A percentile compares a stretch with the other conserved stretches of the same genome.
Evolutionary conservation across 2,888 invertebrate species (phyloP).

Genomic region (Drosophila diplacantha): DNA sequence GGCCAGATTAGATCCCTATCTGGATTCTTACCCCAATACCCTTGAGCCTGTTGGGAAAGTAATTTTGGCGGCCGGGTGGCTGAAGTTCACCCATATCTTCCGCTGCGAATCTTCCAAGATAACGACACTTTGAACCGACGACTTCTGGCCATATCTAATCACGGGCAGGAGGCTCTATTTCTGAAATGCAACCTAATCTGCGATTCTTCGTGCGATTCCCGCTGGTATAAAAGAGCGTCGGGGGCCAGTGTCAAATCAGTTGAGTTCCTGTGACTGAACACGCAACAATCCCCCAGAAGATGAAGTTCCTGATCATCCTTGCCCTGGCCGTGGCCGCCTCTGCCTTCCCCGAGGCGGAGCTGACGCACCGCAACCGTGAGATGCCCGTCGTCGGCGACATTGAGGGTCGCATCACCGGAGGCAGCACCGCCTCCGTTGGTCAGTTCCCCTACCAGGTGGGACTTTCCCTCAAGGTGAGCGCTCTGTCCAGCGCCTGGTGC

Average conservation of each 20-base stretch:
- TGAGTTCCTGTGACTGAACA: constrained; percentile 49
- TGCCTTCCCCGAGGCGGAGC: constrained; percentile 52
- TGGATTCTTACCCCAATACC: constrained; percentile 4
- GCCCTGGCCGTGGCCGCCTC: constrained; percentile 59
- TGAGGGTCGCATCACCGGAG: constrained; percentile 59
- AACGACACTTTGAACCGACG: constrained; percentile 4
- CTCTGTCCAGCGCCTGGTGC: constrained; percentile 55
- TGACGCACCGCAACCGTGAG: constrained; percentile 38
- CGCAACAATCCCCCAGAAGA: constrained; percentile 40
- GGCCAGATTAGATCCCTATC: constrained; percentile 26
- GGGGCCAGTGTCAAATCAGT: constrained; percentile 35
- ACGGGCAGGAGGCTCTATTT: background rate
- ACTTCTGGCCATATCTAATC: constrained; percentile 50
- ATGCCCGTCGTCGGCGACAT: constrained; percentile 56
- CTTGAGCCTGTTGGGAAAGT: constrained; percentile 9
- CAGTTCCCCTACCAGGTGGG: constrained; percentile 69
- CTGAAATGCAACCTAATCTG: constrained; percentile 32
- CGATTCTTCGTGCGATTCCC: background rate
- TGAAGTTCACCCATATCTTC: constrained; percentile 28
- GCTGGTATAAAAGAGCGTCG: constrained; percentile 47
- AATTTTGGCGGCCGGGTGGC: constrained; percentile 32
- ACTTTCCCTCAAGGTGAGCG: constrained; percentile 42
- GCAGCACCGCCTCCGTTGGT: constrained; percentile 44
- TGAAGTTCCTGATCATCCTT: constrained; percentile 69
- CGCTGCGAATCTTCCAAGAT: constrained; percentile 20